These are phyloP conservation scores for Megatriorchis doriae DNA, from an alignment of 2,113 vertebrate species.

Conservation along the genomic window DNA sequence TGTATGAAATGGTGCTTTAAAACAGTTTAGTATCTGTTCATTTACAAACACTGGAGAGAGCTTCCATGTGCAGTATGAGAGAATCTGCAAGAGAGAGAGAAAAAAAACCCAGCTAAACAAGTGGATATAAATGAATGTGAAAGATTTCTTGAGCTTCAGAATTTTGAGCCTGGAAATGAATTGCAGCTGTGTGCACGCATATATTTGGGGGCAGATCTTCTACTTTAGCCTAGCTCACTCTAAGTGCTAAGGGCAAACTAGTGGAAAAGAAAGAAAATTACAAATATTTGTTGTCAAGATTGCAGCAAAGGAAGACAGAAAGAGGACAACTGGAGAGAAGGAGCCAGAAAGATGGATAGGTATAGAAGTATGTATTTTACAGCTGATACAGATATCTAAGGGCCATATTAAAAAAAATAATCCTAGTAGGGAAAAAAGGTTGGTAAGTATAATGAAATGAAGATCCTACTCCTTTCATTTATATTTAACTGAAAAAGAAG, in stretches of 20 bases:
- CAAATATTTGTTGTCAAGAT: background rate
- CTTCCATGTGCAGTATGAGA: background rate
- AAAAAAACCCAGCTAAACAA: background rate
- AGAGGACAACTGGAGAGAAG: background rate
- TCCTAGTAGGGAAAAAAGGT: background rate
- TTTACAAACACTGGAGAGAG: background rate
- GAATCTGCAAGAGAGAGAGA: background rate
- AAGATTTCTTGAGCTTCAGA: background rate
- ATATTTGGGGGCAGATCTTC: background rate
- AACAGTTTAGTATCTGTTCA: background rate
- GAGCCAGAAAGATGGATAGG: background rate
- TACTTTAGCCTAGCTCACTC: background rate
- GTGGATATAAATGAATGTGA: background rate
- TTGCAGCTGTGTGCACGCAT: background rate
- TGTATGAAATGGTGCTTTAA: background rate
- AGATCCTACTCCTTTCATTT: background rate
- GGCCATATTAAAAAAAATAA: background rate
- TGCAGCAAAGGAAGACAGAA: conserved; percentile 2
- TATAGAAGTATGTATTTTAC: background rate
- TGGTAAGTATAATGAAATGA: background rate
- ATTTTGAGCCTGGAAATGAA: background rate
- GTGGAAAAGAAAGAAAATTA: conserved; percentile 14
- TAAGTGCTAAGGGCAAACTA: background rate
- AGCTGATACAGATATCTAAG: background rate
- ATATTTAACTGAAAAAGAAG: background rate